Base-by-base conservation (phyloP, 2,888 invertebrate species). In the Leucophenga montana region DNA sequence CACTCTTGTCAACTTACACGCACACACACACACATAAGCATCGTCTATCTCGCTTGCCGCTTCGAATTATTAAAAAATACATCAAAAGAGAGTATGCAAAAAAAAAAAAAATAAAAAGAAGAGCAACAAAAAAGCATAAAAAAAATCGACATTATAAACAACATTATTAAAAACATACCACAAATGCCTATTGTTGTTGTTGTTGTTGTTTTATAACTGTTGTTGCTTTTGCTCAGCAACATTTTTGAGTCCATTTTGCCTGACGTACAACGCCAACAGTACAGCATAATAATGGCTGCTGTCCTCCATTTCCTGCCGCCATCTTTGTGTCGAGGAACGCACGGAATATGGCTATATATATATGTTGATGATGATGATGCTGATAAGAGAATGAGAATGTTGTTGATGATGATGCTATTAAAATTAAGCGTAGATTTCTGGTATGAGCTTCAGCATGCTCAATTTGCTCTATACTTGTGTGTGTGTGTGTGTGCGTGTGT, bases 191-290 rank as follows among this genome's bases (percentile, higher is more conserved):
- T 67, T 72, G 53, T 72, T 72, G 13, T 11, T 39, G 33, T 33
- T 33, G 33, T 33, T 33, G 48, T 48, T 16, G 14, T n/a, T n/a
- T n/a, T n/a, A n/a, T n/a, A n/a, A n/a, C 13, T 67, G 68, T 66
- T 71, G 46, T 71, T 71, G 31, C 22, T 14, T 20, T 22, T 14
- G 76, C 75, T 77, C 78, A 76, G 50, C 50, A 50, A 50, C 71
- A 85, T 82, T 78, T 83, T 80, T 77, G 83, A 86, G 86, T 86
- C 85, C 79, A 85, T 86, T 85, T 86, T 86, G 83, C 76, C 22
- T 14, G 64, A 44, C 64, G 16, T n/a, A 16, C 66, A 53, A 18
- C 66, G 53, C 46, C 65, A 65, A 53, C 56, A 44, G 20, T 13
- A 20, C 44, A 62, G 3, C 22, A 18, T 62, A 39, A 61, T 33